phyloP scores from a whole-genome alignment of 2,797 vertebrate genomes.

The Sebastiscus albofasciatus region DNA sequence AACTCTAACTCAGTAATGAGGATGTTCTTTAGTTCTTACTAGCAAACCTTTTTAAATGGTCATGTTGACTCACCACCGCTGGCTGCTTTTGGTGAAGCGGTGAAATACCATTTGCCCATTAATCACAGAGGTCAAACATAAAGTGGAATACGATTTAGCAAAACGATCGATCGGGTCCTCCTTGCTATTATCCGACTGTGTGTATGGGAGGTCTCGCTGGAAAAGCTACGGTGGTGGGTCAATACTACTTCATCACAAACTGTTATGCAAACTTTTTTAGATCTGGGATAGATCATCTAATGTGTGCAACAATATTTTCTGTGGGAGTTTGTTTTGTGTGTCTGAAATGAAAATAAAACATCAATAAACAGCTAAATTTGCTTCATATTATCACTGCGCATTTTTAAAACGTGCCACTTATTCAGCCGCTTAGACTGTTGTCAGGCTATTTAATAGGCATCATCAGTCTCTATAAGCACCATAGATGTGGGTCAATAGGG shows the following conservation, averaged over 20 bases:
- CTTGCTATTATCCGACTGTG: background rate
- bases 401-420: background rate
- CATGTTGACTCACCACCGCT: background rate
- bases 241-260: background rate
- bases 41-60: background rate
- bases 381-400: background rate
- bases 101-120: background rate
- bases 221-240: background rate
- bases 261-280: background rate
- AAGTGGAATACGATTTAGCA: background rate
- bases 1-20: background rate
- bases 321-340: background rate
- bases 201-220: background rate
- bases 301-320: background rate
- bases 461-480: too few species aligned
- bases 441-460: too few species aligned
- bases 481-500: too few species aligned
- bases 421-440: too few species aligned
- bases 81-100: background rate
- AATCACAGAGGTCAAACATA: conserved; percentile 3
- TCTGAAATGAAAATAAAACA: background rate
- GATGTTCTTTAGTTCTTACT: background rate
- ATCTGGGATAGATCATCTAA: background rate
- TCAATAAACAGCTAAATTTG: background rate
- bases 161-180: background rate